Percentiles rank a stretch among this genome's conserved stretches.
Evolutionary conservation across 2,797 vertebrate species (phyloP).

Genomic region (Pachyuromys duprasi): DNA sequence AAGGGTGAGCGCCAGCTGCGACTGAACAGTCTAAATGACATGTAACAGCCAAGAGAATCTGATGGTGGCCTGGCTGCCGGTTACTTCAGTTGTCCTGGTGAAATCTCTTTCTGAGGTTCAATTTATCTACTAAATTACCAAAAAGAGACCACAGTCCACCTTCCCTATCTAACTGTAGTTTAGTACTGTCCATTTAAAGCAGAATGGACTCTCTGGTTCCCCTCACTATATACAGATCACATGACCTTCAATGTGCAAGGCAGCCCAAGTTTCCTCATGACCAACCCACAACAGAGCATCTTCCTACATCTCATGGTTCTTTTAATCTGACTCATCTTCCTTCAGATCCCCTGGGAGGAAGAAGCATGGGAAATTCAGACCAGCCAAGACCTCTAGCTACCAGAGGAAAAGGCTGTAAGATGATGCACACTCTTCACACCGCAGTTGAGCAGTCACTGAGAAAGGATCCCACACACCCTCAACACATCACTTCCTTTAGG

Average conservation of each 20-base stretch:
- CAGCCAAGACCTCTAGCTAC: conserved; percentile 14
- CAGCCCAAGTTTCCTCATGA: not conserved
- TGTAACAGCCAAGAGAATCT: not conserved
- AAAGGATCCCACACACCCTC: not conserved
- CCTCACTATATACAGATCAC: not conserved
- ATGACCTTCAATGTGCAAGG: not conserved
- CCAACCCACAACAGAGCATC: not conserved
- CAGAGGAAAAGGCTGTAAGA: not conserved
- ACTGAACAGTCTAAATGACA: conserved; percentile 28
- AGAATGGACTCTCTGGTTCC: conserved; percentile 15
- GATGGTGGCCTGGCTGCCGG: not conserved
- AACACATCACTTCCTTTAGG: not conserved
- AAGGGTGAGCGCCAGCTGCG: not conserved
- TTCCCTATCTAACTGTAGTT: not conserved
- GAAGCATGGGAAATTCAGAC: not conserved
- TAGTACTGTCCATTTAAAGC: not conserved
- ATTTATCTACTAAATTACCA: not conserved
- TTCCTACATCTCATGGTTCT: conserved; percentile 30
- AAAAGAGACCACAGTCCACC: not conserved
- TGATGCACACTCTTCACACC: not conserved
- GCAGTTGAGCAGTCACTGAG: not conserved
- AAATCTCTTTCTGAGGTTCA: not conserved
- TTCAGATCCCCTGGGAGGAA: not conserved
- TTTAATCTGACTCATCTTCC: conserved; percentile 38
- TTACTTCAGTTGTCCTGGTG: not conserved